phyloP scores from a whole-genome alignment of 2,888 invertebrate species.

The Leptinotarsa juncta region DNA sequence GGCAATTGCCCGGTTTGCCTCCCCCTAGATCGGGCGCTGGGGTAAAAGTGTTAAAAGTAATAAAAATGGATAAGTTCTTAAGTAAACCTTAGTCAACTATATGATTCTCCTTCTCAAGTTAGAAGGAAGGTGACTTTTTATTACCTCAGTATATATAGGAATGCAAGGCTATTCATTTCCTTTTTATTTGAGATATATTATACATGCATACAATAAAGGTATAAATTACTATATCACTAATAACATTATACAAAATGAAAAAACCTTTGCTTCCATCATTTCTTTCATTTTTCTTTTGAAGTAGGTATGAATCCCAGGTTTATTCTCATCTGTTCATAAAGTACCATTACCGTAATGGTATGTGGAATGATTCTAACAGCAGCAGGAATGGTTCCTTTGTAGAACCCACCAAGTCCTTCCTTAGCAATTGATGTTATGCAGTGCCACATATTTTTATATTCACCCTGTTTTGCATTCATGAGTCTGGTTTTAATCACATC shows the following conservation, averaged over 20 bases:
- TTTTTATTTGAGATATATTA: not conserved
- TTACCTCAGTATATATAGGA: too few relatives aligned
- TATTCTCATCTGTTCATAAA: slow-evolving; percentile 91
- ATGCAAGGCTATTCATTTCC: too few relatives aligned
- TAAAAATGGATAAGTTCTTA: too few relatives aligned
- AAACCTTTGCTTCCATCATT: not conserved
- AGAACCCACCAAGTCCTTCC: slow-evolving; percentile 91
- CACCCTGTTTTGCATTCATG: slow-evolving; percentile 96
- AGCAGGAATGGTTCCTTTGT: slow-evolving; percentile 95
- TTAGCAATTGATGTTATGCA: slow-evolving; percentile 85
- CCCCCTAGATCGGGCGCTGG: too few relatives aligned
- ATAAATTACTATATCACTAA: not conserved
- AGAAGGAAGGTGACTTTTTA: too few relatives aligned
- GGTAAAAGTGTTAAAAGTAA: too few relatives aligned
- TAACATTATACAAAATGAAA: not conserved
- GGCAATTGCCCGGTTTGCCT: too few relatives aligned
- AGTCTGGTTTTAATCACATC: slow-evolving; percentile 97
- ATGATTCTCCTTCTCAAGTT: too few relatives aligned
- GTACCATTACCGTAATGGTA: slow-evolving; percentile 93
- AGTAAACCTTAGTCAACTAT: too few relatives aligned
- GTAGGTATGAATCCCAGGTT: slow-evolving; percentile 73
- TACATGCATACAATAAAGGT: not conserved
- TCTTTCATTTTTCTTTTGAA: not conserved
- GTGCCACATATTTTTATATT: slow-evolving; percentile 79
- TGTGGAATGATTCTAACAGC: slow-evolving; percentile 96